Evolutionary conservation across 2,113 vertebrate species (phyloP).

Genomic region (Sciurus niger): DNA sequence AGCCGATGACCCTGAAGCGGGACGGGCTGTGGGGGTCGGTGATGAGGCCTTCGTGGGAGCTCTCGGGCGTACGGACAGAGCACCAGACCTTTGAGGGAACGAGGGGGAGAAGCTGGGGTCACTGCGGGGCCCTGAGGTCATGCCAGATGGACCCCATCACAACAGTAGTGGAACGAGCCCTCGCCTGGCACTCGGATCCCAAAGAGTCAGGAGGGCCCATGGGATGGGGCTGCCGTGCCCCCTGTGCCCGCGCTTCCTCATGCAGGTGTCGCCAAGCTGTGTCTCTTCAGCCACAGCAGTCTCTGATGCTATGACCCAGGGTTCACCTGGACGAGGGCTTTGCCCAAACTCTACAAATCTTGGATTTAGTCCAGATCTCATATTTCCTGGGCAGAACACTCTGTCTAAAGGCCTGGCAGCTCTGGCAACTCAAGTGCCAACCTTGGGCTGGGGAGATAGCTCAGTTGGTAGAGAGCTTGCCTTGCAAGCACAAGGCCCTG

Average conservation of each 20-base stretch:
- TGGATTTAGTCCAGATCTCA: not conserved
- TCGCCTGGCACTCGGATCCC: not conserved
- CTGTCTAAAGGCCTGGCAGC: not conserved
- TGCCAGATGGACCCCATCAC: fast-evolving
- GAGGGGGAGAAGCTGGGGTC: not conserved
- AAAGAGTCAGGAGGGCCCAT: not conserved
- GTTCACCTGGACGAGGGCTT: not conserved
- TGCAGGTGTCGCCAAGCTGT: fast-evolving
- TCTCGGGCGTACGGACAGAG: conserved; percentile 95
- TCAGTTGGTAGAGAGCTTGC: no score
- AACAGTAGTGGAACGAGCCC: not conserved
- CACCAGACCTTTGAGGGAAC: conserved; percentile 94
- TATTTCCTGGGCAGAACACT: not conserved
- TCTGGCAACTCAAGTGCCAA: not conserved
- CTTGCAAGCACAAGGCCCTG: no score
- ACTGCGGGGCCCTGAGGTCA: not conserved
- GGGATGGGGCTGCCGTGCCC: not conserved
- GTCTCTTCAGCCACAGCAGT: not conserved
- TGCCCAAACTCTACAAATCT: not conserved
- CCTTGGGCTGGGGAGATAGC: no score
- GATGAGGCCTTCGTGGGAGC: conserved; percentile 96
- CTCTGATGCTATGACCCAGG: no score
- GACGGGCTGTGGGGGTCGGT: conserved; percentile 98
- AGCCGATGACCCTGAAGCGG: conserved; percentile 96
- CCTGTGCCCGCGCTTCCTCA: not conserved